A percentile compares a stretch with the other conserved stretches of the same genome.
Conservation (phyloP, 2,888 invertebrate species). For the Himalopsyche tibetana region DNA sequence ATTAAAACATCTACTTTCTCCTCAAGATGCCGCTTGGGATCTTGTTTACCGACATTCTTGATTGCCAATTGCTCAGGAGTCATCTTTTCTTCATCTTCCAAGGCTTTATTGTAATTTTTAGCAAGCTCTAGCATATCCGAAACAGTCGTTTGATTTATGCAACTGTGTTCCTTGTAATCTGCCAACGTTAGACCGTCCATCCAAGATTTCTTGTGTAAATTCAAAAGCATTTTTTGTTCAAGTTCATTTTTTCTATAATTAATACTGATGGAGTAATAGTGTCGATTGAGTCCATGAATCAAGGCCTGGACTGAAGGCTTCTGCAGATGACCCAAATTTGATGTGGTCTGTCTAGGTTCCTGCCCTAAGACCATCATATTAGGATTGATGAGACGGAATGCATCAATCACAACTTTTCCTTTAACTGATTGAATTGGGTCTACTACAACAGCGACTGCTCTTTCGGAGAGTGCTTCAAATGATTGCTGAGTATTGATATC, state of each 20-base stretch:
- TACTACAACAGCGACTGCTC: slow-evolving; percentile 99
- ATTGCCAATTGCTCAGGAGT: slow-evolving; percentile 99
- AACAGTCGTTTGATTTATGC: slow-evolving; percentile 94
- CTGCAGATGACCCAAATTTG: slow-evolving; percentile 98
- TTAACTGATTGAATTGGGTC: slow-evolving; percentile 99
- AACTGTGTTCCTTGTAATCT: slow-evolving; percentile 95
- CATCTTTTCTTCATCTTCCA: slow-evolving; percentile 99
- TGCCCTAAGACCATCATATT: slow-evolving; percentile 99
- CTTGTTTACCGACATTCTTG: slow-evolving; percentile 99
- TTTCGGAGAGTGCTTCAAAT: slow-evolving; percentile 97
- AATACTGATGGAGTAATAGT: slow-evolving; percentile 99
- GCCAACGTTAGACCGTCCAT: slow-evolving; percentile 95
- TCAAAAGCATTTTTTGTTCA: slow-evolving; percentile 99
- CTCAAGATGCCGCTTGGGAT: slow-evolving; percentile 99
- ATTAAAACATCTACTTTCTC: slow-evolving; percentile 98
- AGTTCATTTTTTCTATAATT: slow-evolving; percentile 99
- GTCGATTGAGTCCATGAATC: slow-evolving; percentile 98
- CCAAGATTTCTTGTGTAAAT: slow-evolving; percentile 99
- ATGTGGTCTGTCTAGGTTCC: slow-evolving; percentile 98
- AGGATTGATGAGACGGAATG: slow-evolving; percentile 98
- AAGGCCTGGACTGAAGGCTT: slow-evolving; percentile 99
- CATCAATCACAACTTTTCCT: slow-evolving; percentile 99
- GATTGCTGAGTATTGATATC: slow-evolving; percentile 99
- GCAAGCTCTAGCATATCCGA: slow-evolving; percentile 98
- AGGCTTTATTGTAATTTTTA: slow-evolving; percentile 97